Evolutionary conservation across 2,113 vertebrate species (phyloP).

Genomic region (Vicugna pacos): DNA sequence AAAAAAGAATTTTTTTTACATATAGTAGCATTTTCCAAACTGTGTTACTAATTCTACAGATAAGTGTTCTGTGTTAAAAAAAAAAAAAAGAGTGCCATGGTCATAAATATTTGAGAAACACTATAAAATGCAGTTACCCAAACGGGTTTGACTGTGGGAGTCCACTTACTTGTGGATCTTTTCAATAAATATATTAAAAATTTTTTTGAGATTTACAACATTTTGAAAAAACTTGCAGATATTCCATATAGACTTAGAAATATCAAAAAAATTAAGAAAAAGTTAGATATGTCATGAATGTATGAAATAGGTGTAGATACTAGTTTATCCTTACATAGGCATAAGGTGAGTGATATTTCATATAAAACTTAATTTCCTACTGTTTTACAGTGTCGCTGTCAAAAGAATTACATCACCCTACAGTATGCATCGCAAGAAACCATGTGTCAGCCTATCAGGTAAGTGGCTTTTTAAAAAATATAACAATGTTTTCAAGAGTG

Average conservation of each 20-base stretch:
- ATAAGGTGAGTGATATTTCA: background rate
- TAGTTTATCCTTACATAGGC: background rate
- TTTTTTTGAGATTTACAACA: background rate
- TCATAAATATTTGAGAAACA: background rate
- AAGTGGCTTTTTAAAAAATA: background rate
- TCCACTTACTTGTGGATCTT: background rate
- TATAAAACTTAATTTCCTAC: background rate
- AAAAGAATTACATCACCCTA: background rate
- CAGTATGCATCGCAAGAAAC: background rate
- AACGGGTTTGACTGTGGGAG: background rate
- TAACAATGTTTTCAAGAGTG: background rate
- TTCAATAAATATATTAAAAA: background rate
- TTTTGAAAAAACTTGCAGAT: background rate
- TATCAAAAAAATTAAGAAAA: background rate
- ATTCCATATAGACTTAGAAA: background rate
- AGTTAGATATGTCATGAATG: background rate
- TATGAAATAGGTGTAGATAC: background rate
- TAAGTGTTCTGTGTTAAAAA: background rate
- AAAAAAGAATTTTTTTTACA: background rate
- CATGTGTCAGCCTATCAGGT: background rate
- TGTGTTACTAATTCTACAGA: background rate
- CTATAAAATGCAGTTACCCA: background rate
- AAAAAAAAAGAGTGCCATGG: background rate
- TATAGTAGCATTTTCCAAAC: background rate
- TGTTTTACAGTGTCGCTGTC: background rate